phyloP scores from a whole-genome alignment of 2,888 invertebrate genomes.

The Opisthograptis luteolata region DNA sequence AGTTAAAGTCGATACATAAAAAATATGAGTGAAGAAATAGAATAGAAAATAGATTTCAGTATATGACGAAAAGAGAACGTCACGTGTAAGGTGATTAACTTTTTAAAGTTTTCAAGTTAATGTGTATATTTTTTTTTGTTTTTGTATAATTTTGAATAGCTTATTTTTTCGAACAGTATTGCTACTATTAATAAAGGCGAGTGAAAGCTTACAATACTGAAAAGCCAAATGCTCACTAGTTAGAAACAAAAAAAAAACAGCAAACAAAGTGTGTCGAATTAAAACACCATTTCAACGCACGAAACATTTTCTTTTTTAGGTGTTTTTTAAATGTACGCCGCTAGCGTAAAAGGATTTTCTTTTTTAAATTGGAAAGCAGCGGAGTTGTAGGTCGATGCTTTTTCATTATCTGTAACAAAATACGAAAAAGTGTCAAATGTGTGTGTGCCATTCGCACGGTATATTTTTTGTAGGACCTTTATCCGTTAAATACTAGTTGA shows the following conservation, averaged over 20 bases:
- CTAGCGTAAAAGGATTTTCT: slow-evolving; percentile 13
- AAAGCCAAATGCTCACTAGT: neutral
- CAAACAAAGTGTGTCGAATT: neutral
- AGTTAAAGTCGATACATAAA: too few species aligned
- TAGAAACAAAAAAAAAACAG: neutral
- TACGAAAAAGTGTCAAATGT: neutral
- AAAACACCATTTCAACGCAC: slow-evolving; percentile 4
- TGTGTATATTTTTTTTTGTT: too few species aligned
- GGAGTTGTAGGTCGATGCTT: slow-evolving; percentile 1
- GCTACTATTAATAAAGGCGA: too few species aligned
- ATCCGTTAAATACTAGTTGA: neutral
- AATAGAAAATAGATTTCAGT: too few species aligned
- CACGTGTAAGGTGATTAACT: too few species aligned
- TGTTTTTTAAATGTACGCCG: slow-evolving; percentile 17
- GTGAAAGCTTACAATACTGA: neutral
- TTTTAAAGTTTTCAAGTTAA: too few species aligned
- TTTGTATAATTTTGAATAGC: too few species aligned
- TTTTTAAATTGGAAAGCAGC: slow-evolving; percentile 20
- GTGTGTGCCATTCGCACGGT: neutral
- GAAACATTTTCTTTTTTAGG: slow-evolving; percentile 11
- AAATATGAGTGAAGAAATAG: too few species aligned
- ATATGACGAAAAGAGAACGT: too few species aligned
- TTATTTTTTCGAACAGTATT: too few species aligned
- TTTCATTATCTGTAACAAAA: neutral
- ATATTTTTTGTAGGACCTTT: neutral